A percentile compares a stretch with the other conserved stretches of the same genome.
phyloP scores from a whole-genome alignment of 2,797 vertebrate genomes.

The Neosalanx taihuensis region DNA sequence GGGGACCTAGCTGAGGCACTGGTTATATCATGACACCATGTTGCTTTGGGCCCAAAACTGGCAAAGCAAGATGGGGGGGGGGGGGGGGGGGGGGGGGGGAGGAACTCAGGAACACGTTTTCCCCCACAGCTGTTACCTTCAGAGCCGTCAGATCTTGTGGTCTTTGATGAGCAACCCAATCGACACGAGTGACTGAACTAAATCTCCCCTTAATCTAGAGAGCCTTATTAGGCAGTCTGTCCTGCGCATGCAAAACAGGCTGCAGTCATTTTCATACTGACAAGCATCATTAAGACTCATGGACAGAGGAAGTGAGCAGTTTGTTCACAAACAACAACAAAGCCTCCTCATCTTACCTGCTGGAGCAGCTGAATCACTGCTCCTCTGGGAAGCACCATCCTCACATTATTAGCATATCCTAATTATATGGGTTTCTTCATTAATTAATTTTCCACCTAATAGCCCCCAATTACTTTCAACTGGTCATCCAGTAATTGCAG shows the following conservation, averaged over 20 bases:
- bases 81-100: neutral
- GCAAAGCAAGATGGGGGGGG: constrained; percentile 13
- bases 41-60: constrained; percentile 16
- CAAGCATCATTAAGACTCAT: constrained; percentile 77
- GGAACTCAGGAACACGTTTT: constrained; percentile 65
- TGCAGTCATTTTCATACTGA: constrained; percentile 79
- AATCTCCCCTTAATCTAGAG: constrained; percentile 86
- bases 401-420: constrained; percentile 76
- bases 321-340: constrained; percentile 52
- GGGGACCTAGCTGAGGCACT: no score
- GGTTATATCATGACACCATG: neutral
- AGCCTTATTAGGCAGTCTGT: constrained; percentile 82
- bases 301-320: constrained; percentile 33
- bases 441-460: constrained; percentile 78
- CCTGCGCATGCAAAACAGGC: constrained; percentile 85
- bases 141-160: constrained; percentile 81
- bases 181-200: constrained; percentile 88
- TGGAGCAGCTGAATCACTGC: constrained; percentile 48
- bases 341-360: constrained; percentile 39
- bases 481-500: constrained; percentile 63
- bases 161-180: constrained; percentile 85
- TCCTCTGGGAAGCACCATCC: constrained; percentile 68
- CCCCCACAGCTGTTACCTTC: constrained; percentile 84
- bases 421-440: constrained; percentile 79
- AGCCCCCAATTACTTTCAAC: constrained; percentile 78